Evolutionary conservation across 2,797 vertebrate genomes (phyloP).

Genomic region (Microctenopoma stevenorrisi): DNA sequence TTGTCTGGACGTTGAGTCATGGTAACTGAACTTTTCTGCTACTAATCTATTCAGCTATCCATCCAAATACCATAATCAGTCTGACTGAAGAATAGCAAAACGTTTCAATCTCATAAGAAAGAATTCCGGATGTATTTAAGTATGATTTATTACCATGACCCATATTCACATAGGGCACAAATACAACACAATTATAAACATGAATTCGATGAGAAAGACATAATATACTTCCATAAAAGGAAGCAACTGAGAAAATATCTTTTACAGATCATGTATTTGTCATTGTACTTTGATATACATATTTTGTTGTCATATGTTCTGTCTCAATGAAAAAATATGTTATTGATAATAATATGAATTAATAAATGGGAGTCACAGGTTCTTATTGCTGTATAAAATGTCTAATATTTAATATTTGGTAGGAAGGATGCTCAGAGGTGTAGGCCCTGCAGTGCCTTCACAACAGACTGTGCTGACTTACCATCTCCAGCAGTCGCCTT

Average conservation of each 20-base stretch:
- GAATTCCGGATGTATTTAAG: neutral
- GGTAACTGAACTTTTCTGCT: no score
- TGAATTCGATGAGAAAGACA: no score
- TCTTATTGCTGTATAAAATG: neutral
- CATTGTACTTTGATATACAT: neutral
- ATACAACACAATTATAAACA: neutral
- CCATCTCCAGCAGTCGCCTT: constrained; percentile 9
- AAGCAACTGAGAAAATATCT: no score
- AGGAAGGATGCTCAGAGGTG: neutral
- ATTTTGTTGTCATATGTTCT: neutral
- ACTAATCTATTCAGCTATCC: no score
- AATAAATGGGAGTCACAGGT: neutral
- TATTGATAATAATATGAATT: neutral
- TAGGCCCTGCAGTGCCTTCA: neutral
- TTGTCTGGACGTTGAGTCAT: no score
- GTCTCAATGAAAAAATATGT: no score
- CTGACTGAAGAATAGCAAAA: no score
- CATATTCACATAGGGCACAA: no score
- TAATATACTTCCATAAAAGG: no score
- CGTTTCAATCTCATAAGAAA: no score
- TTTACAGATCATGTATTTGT: no score
- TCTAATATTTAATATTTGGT: neutral
- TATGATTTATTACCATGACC: neutral
- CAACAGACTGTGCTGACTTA: constrained; percentile 3
- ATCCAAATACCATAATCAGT: no score